These are phyloP conservation scores for Pteruthius melanotis DNA, from an alignment of 2,113 vertebrate species.

Conservation along the genomic window DNA sequence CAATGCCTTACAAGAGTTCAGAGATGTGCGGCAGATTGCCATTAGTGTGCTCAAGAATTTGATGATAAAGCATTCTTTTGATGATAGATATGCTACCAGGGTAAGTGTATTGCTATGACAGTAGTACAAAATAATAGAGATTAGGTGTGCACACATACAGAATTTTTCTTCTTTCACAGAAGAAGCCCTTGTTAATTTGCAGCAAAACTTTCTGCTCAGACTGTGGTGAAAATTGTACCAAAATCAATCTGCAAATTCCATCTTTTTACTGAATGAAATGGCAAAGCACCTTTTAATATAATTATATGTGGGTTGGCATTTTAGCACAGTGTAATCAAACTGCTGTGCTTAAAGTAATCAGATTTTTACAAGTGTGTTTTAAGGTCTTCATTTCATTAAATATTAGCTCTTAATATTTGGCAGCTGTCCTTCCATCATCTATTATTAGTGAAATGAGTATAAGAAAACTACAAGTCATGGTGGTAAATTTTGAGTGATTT, in stretches of 20 bases:
- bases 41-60: conserved; percentile 94
- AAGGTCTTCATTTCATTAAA: neutral
- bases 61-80: conserved; percentile 96
- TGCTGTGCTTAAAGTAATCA: neutral
- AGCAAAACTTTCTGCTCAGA: neutral
- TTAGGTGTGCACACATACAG: neutral
- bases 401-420: neutral
- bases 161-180: neutral
- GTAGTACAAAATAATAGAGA: neutral
- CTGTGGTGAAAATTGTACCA: neutral
- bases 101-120: conserved; percentile 62
- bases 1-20: conserved; percentile 88
- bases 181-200: neutral
- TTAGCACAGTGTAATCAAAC: neutral
- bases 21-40: conserved; percentile 88
- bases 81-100: conserved; percentile 90
- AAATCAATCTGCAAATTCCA: neutral
- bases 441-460: neutral
- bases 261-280: neutral
- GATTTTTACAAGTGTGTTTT: neutral
- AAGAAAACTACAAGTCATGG: neutral
- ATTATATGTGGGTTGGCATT: neutral
- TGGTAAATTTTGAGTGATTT: neutral
- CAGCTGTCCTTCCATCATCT: neutral
- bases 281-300: neutral